Conservation (phyloP, 2,113 vertebrate genomes). For the Brachyistius frenatus region DNA sequence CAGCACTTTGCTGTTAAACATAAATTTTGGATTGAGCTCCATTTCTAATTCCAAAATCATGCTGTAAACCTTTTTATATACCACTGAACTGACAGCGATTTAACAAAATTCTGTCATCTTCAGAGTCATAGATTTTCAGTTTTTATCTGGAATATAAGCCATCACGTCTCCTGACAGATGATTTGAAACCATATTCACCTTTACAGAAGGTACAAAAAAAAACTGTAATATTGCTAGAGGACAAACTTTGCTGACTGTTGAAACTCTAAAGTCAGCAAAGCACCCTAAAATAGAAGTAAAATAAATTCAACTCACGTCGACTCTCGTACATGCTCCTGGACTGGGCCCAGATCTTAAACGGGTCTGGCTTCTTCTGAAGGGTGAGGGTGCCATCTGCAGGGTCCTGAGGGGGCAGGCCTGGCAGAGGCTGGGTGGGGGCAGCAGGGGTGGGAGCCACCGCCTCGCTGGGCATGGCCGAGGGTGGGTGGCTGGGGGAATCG, state of each 20-base stretch:
- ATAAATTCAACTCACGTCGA: slow-evolving; percentile 90
- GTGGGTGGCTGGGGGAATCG: slow-evolving; percentile 89
- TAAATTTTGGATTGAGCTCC: not conserved
- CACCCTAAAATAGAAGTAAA: not conserved
- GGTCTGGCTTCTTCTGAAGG: slow-evolving; percentile 97
- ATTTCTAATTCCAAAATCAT: not conserved
- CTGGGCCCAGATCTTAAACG: slow-evolving; percentile 99
- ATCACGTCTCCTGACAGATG: not conserved
- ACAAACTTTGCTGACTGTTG: slow-evolving; percentile 6
- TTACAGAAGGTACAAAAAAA: not conserved
- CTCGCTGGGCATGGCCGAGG: slow-evolving; percentile 86
- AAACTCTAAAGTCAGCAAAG: slow-evolving; percentile 18
- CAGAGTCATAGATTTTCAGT: not conserved
- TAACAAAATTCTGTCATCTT: too few species aligned
- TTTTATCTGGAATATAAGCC: not conserved
- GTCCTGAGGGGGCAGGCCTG: slow-evolving; percentile 85
- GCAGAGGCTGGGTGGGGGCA: slow-evolving; percentile 84
- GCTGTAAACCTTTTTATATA: not conserved
- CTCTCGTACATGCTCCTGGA: slow-evolving; percentile 99
- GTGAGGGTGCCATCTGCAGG: slow-evolving; percentile 88
- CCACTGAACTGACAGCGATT: too few species aligned
- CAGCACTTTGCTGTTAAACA: not conserved
- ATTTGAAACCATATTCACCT: not conserved
- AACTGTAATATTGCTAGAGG: not conserved
- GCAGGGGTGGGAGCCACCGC: slow-evolving; percentile 74